A percentile compares a stretch with the other conserved stretches of the same genome.
Evolutionary conservation across 2,113 vertebrate species (phyloP).

Genomic region (Nothocercus nigrocapillus): DNA sequence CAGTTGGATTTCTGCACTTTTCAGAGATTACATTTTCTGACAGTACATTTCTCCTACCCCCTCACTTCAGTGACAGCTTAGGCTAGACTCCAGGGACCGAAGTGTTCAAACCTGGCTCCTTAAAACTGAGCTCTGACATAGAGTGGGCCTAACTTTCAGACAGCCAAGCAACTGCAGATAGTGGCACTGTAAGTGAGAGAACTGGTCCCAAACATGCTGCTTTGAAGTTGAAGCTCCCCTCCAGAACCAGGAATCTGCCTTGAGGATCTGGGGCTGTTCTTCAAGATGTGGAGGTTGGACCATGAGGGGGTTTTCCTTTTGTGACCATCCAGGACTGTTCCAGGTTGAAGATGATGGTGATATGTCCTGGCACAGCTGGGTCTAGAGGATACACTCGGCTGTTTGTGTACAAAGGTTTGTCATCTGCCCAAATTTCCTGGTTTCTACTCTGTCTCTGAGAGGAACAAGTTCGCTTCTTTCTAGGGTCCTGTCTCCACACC

Average conservation of each 20-base stretch:
- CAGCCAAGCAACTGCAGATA: neutral
- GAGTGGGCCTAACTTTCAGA: neutral
- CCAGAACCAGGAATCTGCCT: neutral
- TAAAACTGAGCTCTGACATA: conserved; percentile 23
- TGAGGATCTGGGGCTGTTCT: neutral
- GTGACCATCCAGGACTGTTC: neutral
- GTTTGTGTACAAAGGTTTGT: neutral
- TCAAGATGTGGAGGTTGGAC: neutral
- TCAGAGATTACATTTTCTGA: conserved; percentile 73
- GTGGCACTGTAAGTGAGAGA: neutral
- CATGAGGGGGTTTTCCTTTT: accelerated
- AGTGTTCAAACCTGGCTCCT: conserved; percentile 34
- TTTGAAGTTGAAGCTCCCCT: neutral
- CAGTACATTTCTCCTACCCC: conserved; percentile 72
- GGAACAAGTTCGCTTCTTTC: neutral
- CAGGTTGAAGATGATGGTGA: neutral
- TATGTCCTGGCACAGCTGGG: neutral
- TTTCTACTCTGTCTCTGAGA: neutral
- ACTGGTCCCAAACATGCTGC: neutral
- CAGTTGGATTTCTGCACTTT: conserved; percentile 76
- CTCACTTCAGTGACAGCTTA: conserved; percentile 57
- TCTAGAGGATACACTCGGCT: no score
- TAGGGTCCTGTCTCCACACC: neutral
- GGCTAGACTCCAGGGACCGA: conserved; percentile 4
- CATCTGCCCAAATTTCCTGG: neutral